phyloP scores from a whole-genome alignment of 1,140 invertebrate species.

The Magallana gigas region DNA sequence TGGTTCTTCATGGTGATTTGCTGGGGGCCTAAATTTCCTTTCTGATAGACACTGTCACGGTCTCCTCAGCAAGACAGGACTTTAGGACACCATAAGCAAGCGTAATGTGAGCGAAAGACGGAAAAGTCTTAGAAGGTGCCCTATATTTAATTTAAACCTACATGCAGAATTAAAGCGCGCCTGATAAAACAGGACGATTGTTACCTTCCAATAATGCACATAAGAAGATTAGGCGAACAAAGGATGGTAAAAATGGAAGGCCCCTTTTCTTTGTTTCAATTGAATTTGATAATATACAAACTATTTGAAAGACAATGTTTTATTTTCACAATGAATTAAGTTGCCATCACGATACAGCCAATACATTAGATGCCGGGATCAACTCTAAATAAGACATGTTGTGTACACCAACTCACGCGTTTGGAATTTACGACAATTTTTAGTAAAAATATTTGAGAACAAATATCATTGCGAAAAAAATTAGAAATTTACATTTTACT shows the following conservation, averaged over 20 bases:
- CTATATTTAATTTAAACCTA: conserved; percentile 23
- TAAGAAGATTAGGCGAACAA: conserved; percentile 17
- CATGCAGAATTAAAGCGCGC: neutral
- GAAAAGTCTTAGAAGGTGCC: neutral
- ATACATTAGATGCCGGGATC: neutral
- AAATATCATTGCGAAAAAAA: too few relatives aligned
- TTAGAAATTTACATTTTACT: too few relatives aligned
- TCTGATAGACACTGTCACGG: neutral
- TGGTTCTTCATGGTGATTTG: neutral
- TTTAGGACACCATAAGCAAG: conserved; percentile 10
- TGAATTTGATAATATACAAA: conserved; percentile 19
- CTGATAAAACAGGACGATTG: conserved; percentile 31
- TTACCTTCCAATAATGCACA: conserved; percentile 28
- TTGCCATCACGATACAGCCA: conserved; percentile 24
- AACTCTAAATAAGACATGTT: too few relatives aligned
- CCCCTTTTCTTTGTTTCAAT: conserved; percentile 1
- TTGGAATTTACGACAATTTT: too few relatives aligned
- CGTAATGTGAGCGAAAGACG: neutral
- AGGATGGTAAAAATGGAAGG: neutral
- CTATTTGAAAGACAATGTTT: conserved; percentile 10
- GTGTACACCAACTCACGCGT: too few relatives aligned
- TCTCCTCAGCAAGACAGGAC: neutral
- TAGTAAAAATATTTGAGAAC: too few relatives aligned
- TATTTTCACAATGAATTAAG: conserved; percentile 14
- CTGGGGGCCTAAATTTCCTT: conserved; percentile 8